phyloP scores from a whole-genome alignment of 2,888 invertebrate genomes.

The Syrista parreyssii region DNA sequence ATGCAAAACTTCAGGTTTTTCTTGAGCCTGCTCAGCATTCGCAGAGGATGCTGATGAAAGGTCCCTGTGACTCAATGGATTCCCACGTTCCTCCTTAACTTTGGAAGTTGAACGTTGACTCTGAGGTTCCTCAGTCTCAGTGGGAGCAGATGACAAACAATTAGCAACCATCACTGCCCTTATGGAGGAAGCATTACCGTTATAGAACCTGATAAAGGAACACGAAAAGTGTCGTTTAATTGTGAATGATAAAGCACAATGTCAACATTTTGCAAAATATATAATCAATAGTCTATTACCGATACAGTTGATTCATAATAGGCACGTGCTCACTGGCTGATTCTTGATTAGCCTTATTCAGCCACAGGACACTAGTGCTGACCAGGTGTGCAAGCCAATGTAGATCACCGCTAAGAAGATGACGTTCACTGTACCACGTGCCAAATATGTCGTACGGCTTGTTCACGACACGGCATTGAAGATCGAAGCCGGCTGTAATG shows the following conservation, averaged over 20 bases:
- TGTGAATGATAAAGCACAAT: neutral
- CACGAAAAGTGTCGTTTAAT: neutral
- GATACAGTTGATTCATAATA: slow-evolving; percentile 77
- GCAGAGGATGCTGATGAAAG: slow-evolving; percentile 49
- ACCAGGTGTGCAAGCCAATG: slow-evolving; percentile 82
- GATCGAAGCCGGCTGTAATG: slow-evolving; percentile 73
- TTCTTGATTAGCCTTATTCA: slow-evolving; percentile 87
- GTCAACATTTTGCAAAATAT: neutral
- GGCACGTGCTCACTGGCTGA: slow-evolving; percentile 82
- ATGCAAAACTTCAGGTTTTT: slow-evolving; percentile 54
- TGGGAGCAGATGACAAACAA: slow-evolving; percentile 68
- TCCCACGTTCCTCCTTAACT: slow-evolving; percentile 64
- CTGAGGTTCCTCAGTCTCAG: slow-evolving; percentile 51
- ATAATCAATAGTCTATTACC: slow-evolving; percentile 37
- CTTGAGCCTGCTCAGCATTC: slow-evolving; percentile 29
- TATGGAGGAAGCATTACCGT: slow-evolving; percentile 83
- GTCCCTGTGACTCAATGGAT: slow-evolving; percentile 70
- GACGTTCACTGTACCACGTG: slow-evolving; percentile 87
- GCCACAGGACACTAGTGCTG: slow-evolving; percentile 80
- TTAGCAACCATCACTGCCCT: slow-evolving; percentile 82
- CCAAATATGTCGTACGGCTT: slow-evolving; percentile 91
- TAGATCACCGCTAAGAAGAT: slow-evolving; percentile 84
- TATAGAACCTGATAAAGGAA: slow-evolving; percentile 73
- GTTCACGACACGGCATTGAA: slow-evolving; percentile 81
- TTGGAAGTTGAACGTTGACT: slow-evolving; percentile 50